Evolutionary conservation across 2,113 vertebrate species (phyloP).

Genomic region (Pterophyllum scalare): DNA sequence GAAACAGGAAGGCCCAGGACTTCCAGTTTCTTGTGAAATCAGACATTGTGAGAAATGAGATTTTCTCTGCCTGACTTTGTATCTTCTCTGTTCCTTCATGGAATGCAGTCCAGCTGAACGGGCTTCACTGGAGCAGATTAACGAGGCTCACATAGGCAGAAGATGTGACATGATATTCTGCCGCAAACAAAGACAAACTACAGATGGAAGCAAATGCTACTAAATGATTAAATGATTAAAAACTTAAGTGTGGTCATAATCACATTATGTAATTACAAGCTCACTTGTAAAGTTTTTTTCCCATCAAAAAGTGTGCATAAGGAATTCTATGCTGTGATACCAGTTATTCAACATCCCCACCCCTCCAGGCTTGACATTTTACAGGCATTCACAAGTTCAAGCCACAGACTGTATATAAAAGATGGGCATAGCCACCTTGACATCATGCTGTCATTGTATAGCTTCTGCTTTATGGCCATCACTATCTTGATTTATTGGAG

Average conservation of each 20-base stretch:
- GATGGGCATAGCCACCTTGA: neutral
- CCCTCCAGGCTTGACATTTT: too few species aligned
- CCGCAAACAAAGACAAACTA: neutral
- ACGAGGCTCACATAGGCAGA: neutral
- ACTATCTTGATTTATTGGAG: neutral
- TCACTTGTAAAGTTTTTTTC: too few species aligned
- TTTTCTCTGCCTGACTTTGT: slow-evolving; percentile 14
- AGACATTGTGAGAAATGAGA: slow-evolving; percentile 42
- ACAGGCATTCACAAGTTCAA: too few species aligned
- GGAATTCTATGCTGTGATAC: neutral
- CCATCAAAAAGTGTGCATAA: too few species aligned
- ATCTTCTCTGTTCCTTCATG: neutral
- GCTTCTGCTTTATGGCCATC: neutral
- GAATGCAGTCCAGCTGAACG: neutral
- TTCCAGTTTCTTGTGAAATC: slow-evolving; percentile 62
- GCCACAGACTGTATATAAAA: neutral
- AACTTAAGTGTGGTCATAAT: neutral
- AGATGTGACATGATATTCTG: neutral
- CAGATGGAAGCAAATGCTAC: neutral
- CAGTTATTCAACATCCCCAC: neutral
- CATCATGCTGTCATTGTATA: neutral
- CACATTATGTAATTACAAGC: too few species aligned
- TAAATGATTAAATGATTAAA: neutral
- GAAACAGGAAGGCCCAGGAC: slow-evolving; percentile 55
- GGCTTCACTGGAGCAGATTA: neutral